Evolutionary conservation across 2,797 vertebrate genomes (phyloP).

Genomic region (Lithobates pipiens): DNA sequence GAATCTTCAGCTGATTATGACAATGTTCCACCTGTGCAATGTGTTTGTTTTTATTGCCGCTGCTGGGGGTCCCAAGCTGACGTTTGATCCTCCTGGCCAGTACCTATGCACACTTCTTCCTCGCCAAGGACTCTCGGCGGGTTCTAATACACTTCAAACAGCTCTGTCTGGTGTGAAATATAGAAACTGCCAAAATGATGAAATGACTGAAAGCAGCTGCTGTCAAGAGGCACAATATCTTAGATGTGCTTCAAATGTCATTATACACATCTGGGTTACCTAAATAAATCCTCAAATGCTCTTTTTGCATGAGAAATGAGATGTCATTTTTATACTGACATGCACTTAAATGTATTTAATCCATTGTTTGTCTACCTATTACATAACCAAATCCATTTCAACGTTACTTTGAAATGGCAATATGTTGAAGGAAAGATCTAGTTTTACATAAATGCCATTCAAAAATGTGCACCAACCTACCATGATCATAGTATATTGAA

Average conservation of each 20-base stretch:
- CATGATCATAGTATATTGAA: too few species aligned
- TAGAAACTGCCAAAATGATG: constrained; percentile 24
- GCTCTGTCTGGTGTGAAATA: constrained; percentile 31
- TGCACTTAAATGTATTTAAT: not conserved
- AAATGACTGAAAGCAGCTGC: constrained; percentile 24
- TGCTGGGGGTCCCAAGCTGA: constrained; percentile 7
- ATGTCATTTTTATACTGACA: not conserved
- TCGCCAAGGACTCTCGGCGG: constrained; percentile 16
- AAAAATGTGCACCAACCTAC: too few species aligned
- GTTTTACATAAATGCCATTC: too few species aligned
- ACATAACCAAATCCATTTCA: too few species aligned
- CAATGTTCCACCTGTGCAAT: constrained; percentile 6
- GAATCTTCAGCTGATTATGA: not conserved
- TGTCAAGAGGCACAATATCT: not conserved
- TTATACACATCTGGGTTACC: constrained; percentile 49
- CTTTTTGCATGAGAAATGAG: not conserved
- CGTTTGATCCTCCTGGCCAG: constrained; percentile 12
- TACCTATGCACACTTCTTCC: not conserved
- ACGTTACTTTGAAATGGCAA: too few species aligned
- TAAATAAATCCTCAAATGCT: constrained; percentile 1
- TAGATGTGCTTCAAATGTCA: constrained; percentile 5
- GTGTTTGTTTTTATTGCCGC: constrained; percentile 26
- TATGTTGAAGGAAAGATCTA: too few species aligned
- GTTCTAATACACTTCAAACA: constrained; percentile 35
- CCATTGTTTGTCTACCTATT: not conserved